Conservation (phyloP, 2,797 vertebrate genomes). For the Peromyscus nudipes region DNA sequence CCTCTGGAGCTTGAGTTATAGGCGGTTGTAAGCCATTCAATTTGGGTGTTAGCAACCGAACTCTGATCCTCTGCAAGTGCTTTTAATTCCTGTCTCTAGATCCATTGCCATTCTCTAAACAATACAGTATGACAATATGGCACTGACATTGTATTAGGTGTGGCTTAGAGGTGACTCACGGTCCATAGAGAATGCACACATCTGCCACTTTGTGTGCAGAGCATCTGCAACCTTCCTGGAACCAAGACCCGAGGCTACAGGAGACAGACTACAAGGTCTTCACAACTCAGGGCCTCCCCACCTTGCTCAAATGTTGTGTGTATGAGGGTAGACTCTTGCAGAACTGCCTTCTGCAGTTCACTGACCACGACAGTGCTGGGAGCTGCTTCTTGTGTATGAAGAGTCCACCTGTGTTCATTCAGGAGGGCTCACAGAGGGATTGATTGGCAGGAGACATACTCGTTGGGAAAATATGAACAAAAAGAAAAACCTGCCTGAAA, state of each 20-base stretch:
- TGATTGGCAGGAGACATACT: neutral
- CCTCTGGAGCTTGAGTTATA: neutral
- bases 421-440: neutral
- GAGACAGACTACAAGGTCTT: neutral
- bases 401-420: neutral
- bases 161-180: too few species aligned
- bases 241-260: too few species aligned
- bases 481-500: neutral
- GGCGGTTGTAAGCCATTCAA: neutral
- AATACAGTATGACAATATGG: neutral
- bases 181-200: neutral
- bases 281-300: rapidly evolving
- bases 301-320: neutral
- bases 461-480: neutral
- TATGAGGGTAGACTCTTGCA: rapidly evolving
- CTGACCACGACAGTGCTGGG: rapidly evolving
- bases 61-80: neutral
- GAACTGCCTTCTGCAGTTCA: neutral
- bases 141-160: neutral
- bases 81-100: neutral
- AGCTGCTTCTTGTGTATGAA: rapidly evolving
- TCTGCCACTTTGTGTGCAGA: too few species aligned
- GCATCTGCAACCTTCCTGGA: neutral
- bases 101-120: neutral
- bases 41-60: neutral